Evolutionary conservation across 1,140 invertebrate species (phyloP).

Genomic region (Vollenhovia emeryi): DNA sequence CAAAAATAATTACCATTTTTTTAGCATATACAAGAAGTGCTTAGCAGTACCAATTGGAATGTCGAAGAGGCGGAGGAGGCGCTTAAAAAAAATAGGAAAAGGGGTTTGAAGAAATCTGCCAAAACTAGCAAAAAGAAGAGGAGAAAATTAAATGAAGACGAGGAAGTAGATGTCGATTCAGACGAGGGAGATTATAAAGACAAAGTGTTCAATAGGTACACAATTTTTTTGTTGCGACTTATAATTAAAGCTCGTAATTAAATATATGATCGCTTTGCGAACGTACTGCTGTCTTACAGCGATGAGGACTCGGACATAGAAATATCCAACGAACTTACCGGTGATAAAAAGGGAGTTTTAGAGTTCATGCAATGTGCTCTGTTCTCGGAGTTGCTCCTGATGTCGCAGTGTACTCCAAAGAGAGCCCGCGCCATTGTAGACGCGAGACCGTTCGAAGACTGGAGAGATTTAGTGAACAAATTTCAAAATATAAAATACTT

Average conservation of each 20-base stretch:
- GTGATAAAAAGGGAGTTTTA: conserved; percentile 90
- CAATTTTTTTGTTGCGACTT: conserved; percentile 6
- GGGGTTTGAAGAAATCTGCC: conserved; percentile 62
- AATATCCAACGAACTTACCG: conserved; percentile 88
- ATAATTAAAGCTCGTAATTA: background rate
- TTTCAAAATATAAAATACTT: conserved; percentile 89
- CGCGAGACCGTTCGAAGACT: conserved; percentile 89
- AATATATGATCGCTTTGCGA: background rate
- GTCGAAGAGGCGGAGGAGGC: conserved; percentile 72
- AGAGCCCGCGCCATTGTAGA: conserved; percentile 90
- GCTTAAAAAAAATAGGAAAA: conserved; percentile 67
- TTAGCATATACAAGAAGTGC: conserved; percentile 74
- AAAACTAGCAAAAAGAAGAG: conserved; percentile 72
- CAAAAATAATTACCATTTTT: conserved; percentile 18
- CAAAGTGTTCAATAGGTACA: conserved; percentile 83
- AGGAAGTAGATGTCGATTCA: conserved; percentile 80
- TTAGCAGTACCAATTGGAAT: conserved; percentile 78
- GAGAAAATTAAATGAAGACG: conserved; percentile 76
- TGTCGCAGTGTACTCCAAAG: conserved; percentile 90
- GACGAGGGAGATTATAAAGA: conserved; percentile 79
- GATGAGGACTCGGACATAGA: conserved; percentile 92
- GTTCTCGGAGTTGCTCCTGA: conserved; percentile 88
- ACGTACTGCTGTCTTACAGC: conserved; percentile 76
- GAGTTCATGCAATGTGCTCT: conserved; percentile 91
- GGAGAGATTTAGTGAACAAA: conserved; percentile 91